These are phyloP conservation scores for Delichon dasypus DNA, from an alignment of 2,797 vertebrate species.

Conservation along the genomic window DNA sequence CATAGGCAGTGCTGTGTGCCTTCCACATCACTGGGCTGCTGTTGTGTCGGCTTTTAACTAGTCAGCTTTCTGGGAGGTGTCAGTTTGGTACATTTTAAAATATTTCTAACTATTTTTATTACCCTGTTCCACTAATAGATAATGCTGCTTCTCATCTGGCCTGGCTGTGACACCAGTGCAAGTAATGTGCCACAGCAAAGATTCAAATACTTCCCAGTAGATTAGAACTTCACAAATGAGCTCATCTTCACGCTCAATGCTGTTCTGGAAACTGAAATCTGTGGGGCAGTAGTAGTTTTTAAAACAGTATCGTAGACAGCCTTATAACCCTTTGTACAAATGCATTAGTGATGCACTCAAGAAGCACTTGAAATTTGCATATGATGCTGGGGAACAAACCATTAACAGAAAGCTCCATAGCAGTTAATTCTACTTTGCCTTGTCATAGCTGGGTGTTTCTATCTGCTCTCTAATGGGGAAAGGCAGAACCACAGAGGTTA, in stretches of 20 bases:
- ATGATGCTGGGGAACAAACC: neutral
- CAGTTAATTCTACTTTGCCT: neutral
- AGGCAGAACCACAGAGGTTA: neutral
- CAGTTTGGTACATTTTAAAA: neutral
- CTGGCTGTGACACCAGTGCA: neutral
- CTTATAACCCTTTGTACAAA: neutral
- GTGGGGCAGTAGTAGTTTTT: neutral
- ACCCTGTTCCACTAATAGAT: rapidly evolving
- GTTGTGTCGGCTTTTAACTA: neutral
- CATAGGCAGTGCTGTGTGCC: rapidly evolving
- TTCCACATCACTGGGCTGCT: neutral
- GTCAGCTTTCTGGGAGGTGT: neutral
- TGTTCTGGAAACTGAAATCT: neutral
- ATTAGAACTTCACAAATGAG: neutral
- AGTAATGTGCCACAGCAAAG: neutral
- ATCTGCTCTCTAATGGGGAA: neutral
- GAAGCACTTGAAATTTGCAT: neutral
- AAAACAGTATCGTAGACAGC: neutral
- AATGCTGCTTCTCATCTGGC: neutral
- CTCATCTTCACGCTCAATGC: neutral
- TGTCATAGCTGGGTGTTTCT: neutral
- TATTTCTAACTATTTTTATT: neutral
- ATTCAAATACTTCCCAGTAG: neutral
- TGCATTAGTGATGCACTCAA: neutral
- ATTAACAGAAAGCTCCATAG: neutral